Conservation (phyloP, 2,113 vertebrate genomes). For the Climacteris rufus region DNA sequence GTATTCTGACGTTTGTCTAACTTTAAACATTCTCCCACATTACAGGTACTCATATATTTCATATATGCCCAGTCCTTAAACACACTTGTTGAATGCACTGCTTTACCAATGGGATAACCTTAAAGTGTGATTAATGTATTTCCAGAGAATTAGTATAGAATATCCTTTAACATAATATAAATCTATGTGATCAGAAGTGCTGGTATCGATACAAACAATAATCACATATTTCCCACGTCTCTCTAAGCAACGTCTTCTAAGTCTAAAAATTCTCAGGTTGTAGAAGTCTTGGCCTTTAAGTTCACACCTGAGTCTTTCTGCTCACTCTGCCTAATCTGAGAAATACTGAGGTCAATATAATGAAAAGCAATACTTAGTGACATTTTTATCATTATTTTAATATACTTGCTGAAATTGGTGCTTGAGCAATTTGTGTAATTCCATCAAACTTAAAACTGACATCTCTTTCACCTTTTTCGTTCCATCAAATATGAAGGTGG, state of each 20-base stretch:
- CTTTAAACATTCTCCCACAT: neutral
- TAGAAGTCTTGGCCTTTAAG: neutral
- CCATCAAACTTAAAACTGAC: neutral
- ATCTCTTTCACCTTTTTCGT: neutral
- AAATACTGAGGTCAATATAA: neutral
- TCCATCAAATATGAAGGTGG: neutral
- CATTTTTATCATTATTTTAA: neutral
- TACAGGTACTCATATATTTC: neutral
- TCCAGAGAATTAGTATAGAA: neutral
- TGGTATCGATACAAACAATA: neutral
- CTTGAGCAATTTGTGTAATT: neutral
- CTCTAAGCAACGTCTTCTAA: neutral
- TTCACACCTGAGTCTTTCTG: fast-evolving
- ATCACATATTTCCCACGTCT: neutral
- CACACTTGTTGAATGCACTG: neutral
- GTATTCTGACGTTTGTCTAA: neutral
- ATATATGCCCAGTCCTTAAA: neutral
- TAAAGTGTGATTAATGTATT: neutral
- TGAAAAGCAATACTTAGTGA: neutral
- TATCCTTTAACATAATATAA: neutral
- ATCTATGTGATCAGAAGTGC: neutral
- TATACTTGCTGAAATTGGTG: neutral
- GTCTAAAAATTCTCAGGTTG: neutral
- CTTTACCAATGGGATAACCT: neutral
- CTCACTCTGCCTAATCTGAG: neutral